Evolutionary conservation across 2,888 invertebrate species (phyloP).

Genomic region (Ptychoptera contaminata): DNA sequence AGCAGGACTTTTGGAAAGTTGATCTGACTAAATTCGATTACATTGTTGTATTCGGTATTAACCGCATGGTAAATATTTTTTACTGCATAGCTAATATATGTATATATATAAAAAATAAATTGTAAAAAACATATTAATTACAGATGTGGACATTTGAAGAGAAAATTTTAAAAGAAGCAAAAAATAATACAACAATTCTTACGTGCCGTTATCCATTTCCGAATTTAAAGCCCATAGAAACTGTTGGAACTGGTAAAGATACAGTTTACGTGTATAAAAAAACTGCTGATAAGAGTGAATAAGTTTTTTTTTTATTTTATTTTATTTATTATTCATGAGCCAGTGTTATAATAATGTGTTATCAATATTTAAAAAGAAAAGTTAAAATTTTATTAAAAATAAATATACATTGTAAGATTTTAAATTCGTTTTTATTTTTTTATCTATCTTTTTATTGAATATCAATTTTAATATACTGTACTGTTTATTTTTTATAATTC

Average conservation of each 20-base stretch:
- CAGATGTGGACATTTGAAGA: conserved; percentile 70
- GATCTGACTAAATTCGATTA: conserved; percentile 60
- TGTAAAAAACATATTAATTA: neutral
- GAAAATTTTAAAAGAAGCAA: conserved; percentile 57
- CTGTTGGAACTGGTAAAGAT: conserved; percentile 60
- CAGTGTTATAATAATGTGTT: too few relatives aligned
- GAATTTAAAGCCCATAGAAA: conserved; percentile 45
- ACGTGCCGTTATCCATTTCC: conserved; percentile 86
- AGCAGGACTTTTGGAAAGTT: conserved; percentile 70
- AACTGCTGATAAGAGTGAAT: neutral
- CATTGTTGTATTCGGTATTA: conserved; percentile 86
- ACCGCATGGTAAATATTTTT: conserved; percentile 60
- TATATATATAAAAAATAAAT: neutral
- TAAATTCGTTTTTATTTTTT: too few relatives aligned
- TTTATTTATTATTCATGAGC: too few relatives aligned
- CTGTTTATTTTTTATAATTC: too few relatives aligned
- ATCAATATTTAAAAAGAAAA: too few relatives aligned
- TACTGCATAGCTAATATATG: neutral
- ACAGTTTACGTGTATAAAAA: conserved; percentile 74
- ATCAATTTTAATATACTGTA: too few relatives aligned
- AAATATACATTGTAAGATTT: too few relatives aligned
- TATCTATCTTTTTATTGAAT: too few relatives aligned
- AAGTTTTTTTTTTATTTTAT: too few relatives aligned
- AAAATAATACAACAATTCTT: conserved; percentile 47
- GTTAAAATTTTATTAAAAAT: too few relatives aligned